phyloP scores from a whole-genome alignment of 2,113 vertebrate genomes.

The Thalassarche chlororhynchos region DNA sequence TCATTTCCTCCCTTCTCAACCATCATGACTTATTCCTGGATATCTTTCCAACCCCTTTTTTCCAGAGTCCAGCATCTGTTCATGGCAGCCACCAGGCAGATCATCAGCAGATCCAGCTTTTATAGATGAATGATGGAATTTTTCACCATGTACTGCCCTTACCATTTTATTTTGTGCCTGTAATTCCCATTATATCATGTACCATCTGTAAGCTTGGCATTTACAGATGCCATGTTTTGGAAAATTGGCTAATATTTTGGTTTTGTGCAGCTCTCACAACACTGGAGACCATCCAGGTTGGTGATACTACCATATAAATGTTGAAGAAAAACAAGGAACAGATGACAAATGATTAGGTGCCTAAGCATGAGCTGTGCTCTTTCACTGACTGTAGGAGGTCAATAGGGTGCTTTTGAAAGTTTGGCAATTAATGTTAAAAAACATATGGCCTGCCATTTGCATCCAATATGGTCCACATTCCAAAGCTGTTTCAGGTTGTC shows the following conservation, averaged over 20 bases:
- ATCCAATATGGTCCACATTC: conserved; percentile 9
- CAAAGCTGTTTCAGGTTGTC: conserved; percentile 27
- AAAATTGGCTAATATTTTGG: background rate
- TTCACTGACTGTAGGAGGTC: background rate
- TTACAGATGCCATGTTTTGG: background rate
- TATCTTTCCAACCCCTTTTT: background rate
- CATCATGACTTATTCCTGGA: background rate
- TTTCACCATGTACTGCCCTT: background rate
- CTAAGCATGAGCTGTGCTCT: conserved; percentile 6
- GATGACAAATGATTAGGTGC: conserved; percentile 3
- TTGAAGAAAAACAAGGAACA: conserved; percentile 10
- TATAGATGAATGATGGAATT: background rate
- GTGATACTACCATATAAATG: background rate
- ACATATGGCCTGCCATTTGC: conserved; percentile 33
- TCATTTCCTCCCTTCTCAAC: background rate
- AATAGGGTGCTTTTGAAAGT: background rate
- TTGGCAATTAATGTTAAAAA: conserved; percentile 19
- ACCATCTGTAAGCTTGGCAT: conserved; percentile 31
- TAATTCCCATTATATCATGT: background rate
- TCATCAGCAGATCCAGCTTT: background rate
- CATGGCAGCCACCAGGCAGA: background rate
- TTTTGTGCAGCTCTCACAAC: background rate
- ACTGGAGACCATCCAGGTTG: conserved; percentile 23
- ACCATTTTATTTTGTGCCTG: background rate
- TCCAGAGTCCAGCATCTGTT: background rate